Percentiles rank a stretch among this genome's conserved stretches.
Evolutionary conservation across 1,140 invertebrate species (phyloP).

Genomic region (Berghia stephanieae): DNA sequence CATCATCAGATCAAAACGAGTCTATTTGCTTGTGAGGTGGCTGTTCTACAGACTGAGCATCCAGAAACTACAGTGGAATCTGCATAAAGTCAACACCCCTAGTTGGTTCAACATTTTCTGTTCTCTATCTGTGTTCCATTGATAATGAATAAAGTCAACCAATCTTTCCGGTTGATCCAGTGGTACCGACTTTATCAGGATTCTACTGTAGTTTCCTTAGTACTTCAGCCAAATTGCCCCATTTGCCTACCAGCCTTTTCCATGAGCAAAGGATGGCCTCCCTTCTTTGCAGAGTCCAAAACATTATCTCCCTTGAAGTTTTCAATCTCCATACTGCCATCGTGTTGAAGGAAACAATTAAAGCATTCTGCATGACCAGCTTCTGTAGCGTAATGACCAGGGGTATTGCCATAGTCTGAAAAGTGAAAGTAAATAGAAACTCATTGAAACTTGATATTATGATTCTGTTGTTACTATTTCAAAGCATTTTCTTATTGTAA

Average conservation of each 20-base stretch:
- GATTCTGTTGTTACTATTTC: too few relatives aligned
- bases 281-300: slow-evolving; percentile 55
- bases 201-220: too few relatives aligned
- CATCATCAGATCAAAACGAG: background rate
- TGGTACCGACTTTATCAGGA: too few relatives aligned
- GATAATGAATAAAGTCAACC: too few relatives aligned
- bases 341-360: slow-evolving; percentile 63
- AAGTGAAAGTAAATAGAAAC: slow-evolving; percentile 12
- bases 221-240: too few relatives aligned
- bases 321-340: slow-evolving; percentile 47
- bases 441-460: too few relatives aligned
- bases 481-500: too few relatives aligned
- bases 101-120: too few relatives aligned
- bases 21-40: too few relatives aligned
- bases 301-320: slow-evolving; percentile 57
- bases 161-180: too few relatives aligned
- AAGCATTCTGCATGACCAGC: slow-evolving; percentile 56
- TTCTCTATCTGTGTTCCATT: too few relatives aligned
- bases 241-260: slow-evolving; percentile 58
- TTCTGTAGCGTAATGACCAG: slow-evolving; percentile 59
- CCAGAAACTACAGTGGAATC: background rate
- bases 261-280: slow-evolving; percentile 60
- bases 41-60: background rate
- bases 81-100: too few relatives aligned
- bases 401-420: slow-evolving; percentile 59